Conservation (phyloP, 2,888 invertebrate genomes). For the Rhagophthalmus giganteus region DNA sequence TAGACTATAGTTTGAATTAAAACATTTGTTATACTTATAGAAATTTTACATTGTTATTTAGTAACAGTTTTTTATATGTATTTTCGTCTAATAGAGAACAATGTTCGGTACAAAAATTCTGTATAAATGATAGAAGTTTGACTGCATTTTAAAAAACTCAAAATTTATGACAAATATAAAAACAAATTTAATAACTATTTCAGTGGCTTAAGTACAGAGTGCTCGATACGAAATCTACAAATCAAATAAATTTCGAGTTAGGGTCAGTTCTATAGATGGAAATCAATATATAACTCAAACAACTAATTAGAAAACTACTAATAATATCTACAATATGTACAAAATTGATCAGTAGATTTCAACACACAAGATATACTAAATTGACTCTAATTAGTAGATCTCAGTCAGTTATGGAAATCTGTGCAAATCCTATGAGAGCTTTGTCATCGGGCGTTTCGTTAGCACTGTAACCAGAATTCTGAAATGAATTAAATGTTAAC, state of each 20-base stretch:
- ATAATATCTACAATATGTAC: slow-evolving; percentile 21
- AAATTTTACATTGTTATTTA: too few species aligned
- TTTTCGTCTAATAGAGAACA: too few species aligned
- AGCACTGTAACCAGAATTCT: slow-evolving; percentile 69
- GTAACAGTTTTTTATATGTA: too few species aligned
- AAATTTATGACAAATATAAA: slow-evolving; percentile 12
- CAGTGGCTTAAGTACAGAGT: slow-evolving; percentile 28
- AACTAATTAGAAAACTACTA: slow-evolving; percentile 5
- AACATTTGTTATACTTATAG: too few species aligned
- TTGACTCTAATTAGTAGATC: slow-evolving; percentile 14
- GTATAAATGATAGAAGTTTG: slow-evolving; percentile 1
- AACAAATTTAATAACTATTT: slow-evolving; percentile 15
- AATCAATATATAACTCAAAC: slow-evolving; percentile 4
- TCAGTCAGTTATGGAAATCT: slow-evolving; percentile 90
- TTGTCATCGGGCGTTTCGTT: slow-evolving; percentile 92
- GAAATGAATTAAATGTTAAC: slow-evolving; percentile 41
- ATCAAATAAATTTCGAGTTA: slow-evolving; percentile 16
- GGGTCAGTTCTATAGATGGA: not conserved
- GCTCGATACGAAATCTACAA: slow-evolving; percentile 24
- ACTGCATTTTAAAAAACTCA: slow-evolving; percentile 2
- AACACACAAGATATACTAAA: slow-evolving; percentile 16
- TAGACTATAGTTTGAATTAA: too few species aligned
- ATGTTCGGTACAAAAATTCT: too few species aligned
- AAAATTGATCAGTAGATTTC: slow-evolving; percentile 28
- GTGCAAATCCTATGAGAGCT: slow-evolving; percentile 94